Evolutionary conservation across 2,113 vertebrate genomes (phyloP), one percentile per base, ranked within the genome.

Genomic region (Myodes glareolus): DNA sequence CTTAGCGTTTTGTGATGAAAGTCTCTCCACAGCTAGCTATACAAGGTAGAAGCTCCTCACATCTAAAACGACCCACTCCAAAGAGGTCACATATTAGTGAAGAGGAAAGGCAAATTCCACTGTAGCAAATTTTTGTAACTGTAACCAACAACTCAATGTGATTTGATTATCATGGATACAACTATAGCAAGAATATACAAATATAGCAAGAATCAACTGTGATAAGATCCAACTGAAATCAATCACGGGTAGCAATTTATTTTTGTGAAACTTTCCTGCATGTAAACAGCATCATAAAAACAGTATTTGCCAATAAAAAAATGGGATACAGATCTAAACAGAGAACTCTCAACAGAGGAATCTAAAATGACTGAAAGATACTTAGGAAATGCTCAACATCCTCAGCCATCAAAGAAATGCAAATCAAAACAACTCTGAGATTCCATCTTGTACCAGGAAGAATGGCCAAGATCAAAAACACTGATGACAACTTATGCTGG

Each of bases 181-280:
- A 58, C 19, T 55, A 76, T 7, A 90, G 16, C 7, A 94, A 86
- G 76, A 95, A 97, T 42, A 58, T 58, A 58, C 58, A 58, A 58
- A 58, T 55, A 76, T 5, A 90, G 19, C 7, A 94, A 86, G 76
- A 95, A 97, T 42, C n/a, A 27, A 89, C 19, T 92, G 10, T 75
- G 21, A 92, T 63, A 85, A 94, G 45, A 91, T 94, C 31, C 45
- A 86, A 94, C 12, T 73, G 25, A 94, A 98, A 95, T 90, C 92
- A 85, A 95, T 77, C 63, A 87, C 8, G 88, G 61, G n/a, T 13
- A 70, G 67, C 42, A 97, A 85, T 47, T 36, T 23, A 70, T 87
- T 84, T 61, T 17, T 67, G 47, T 92, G 31, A 96, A 23, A 42
- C 80, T 67, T 88, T 91, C 58, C 90, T 93, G 42, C n/a, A 90